Percentiles rank a stretch among this genome's conserved stretches.
phyloP scores from a whole-genome alignment of 2,888 invertebrate species.

The Caenorhabditis parvicauda region DNA sequence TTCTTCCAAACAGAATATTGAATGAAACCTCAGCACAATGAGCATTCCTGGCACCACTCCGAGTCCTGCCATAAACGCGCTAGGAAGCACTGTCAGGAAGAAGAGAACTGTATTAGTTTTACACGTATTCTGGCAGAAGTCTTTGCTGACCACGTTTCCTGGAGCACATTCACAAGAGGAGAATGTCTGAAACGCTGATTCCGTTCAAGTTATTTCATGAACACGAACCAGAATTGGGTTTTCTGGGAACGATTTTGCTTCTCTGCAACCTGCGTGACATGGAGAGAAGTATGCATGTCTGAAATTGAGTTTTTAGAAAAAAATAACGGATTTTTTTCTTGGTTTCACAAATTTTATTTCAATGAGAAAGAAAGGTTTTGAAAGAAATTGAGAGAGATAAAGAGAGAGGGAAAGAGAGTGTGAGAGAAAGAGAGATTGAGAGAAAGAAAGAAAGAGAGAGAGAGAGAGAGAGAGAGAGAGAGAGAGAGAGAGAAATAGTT shows the following conservation, averaged over 20 bases:
- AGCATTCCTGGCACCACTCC: slow-evolving; percentile 51
- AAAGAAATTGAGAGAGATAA: too few relatives aligned
- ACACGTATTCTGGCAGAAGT: slow-evolving; percentile 55
- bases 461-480: too few relatives aligned
- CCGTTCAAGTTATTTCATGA: slow-evolving; percentile 64
- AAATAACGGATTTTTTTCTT: background rate
- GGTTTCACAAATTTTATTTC: background rate
- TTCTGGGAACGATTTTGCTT: slow-evolving; percentile 30
- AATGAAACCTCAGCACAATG: slow-evolving; percentile 39
- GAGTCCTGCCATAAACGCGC: slow-evolving; percentile 52
- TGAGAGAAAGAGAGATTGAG: too few relatives aligned
- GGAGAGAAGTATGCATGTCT: slow-evolving; percentile 62
- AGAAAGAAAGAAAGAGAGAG: too few relatives aligned
- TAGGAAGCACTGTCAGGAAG: slow-evolving; percentile 54
- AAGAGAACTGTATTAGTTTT: slow-evolving; percentile 43
- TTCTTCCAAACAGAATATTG: background rate
- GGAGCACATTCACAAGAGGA: slow-evolving; percentile 54
- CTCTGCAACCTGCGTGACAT: slow-evolving; percentile 62
- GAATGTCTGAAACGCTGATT: slow-evolving; percentile 48
- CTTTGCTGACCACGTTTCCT: slow-evolving; percentile 48
- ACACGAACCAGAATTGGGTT: slow-evolving; percentile 3
- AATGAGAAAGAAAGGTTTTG: too few relatives aligned
- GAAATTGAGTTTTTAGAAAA: background rate
- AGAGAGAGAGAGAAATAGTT: background rate
- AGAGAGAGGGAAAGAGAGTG: too few relatives aligned